Evolutionary conservation across 1,140 invertebrate species (phyloP), one percentile per base, ranked within the genome.

Genomic region (Anoplolepis gracilipes): DNA sequence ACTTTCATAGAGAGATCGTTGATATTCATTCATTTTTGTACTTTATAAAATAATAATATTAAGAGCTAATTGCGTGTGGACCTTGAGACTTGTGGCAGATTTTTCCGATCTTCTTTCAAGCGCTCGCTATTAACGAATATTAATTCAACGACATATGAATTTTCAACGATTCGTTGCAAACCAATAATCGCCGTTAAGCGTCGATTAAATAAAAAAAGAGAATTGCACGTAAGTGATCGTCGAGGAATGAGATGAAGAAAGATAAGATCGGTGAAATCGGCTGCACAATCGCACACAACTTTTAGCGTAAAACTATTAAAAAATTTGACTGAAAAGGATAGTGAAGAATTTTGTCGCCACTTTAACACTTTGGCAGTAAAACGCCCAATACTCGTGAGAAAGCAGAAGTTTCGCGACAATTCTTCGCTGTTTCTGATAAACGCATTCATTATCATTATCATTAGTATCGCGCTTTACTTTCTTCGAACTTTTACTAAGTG

Each of bases 1-100:
- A 82, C 78, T 82, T 82, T 82, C 78, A 82, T 82, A 2, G 59
- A 59, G 67, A 82, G 67, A 82, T 82, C 78, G 67, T 72, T 82
- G 11, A 16, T 77, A 16, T 33, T 61, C 8, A 73, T 82, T 55
- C 25, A 16, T 73, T 73, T 82, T 82, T 82, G 78, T 82, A 82
- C 78, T 82, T 72, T 4, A 28, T 75, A 64, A 86, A 84, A 65
- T 84, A 86, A 84, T 82, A 64, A 49, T 64, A 79, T 39, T 70
- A 81, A 73, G 46, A 64, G 36, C 28, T 82, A 46, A n/a, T 72
- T 25, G 55, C n/a, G n/a, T 19, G 46, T 49, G 46, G 46, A 49
- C 0, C 25, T 28, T 28, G 42, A 53, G 42, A 59, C n/a, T 57
- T 13, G 13, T 36, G 62, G 5, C 61, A n/a, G 65, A 81, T 72